Evolutionary conservation across 2,797 vertebrate genomes (phyloP), one percentile per base, ranked within the genome.

Genomic region (Calcarius lapponicus): DNA sequence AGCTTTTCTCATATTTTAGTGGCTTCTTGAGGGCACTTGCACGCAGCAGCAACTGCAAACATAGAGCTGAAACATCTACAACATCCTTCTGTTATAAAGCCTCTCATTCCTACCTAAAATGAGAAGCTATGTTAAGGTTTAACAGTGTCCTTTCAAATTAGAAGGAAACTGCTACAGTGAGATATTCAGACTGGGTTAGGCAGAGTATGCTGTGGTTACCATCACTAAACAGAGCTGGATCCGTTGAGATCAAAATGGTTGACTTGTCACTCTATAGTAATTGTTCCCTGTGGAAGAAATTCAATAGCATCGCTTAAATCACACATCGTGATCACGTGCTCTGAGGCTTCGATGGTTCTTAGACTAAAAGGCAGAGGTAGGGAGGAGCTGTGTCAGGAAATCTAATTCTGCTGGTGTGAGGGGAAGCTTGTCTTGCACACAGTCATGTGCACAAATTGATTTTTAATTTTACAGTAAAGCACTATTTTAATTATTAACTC

Each of bases 211-310:
- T 66, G 6, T 51, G 72, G 95, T 88, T 95, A 86, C 67, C 80
- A 79, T 53, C 54, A 54, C 78, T 69, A 92, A 96, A 82, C 74
- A 92, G 75, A 88, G 90, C 90, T 86, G 57, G 60, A 82, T 80
- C 60, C 80, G 83, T 88, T 93, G 54, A 62, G 47, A 96, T 92
- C 93, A 94, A 96, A 95, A 94, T 95, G 94, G 89, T 91, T 96
- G 95, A 90, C 89, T 95, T 95, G 86, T 83, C 90, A 92, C 67
- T 86, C 87, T 80, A 6, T 25, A 94, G 76, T 95, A 95, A 94
- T 93, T 95, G 80, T 75, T 86, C 90, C 64, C 90, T 16, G 21
- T 93, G 67, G 80, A 86, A 85, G 78, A 96, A 91, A 95, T 93
- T 94, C 81, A 92, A 79, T 88, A 90, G 82, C 80, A 66, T 67